phyloP scores from a whole-genome alignment of 2,888 invertebrate genomes.

The Ichneumoninae sp. region DNA sequence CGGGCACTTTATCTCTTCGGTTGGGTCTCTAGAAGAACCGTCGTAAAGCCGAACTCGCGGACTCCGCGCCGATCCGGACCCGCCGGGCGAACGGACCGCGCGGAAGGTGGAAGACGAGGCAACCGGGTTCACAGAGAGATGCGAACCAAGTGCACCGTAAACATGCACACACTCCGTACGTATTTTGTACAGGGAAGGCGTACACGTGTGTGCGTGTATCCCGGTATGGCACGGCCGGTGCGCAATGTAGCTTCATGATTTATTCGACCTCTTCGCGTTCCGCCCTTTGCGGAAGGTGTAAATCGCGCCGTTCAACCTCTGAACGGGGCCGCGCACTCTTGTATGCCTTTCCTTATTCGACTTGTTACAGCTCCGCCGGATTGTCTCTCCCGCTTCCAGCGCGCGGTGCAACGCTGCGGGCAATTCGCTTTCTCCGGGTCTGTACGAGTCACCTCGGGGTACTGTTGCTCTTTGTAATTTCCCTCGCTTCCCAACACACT shows the following conservation, averaged over 20 bases:
- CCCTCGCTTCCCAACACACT: slow-evolving; percentile 14
- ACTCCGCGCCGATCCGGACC: slow-evolving; percentile 20
- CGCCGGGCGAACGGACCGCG: slow-evolving; percentile 19
- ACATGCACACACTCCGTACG: neutral
- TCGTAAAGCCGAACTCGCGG: slow-evolving; percentile 55
- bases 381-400: neutral
- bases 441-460: slow-evolving; percentile 50
- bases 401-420: slow-evolving; percentile 11
- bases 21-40: slow-evolving; percentile 47
- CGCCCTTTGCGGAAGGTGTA: slow-evolving; percentile 73
- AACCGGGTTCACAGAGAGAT: slow-evolving; percentile 2
- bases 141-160: neutral
- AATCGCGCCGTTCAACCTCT: slow-evolving; percentile 69
- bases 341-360: slow-evolving; percentile 16
- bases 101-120: slow-evolving; percentile 16
- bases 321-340: slow-evolving; percentile 36
- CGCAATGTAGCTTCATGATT: slow-evolving; percentile 70
- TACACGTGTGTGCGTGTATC: neutral
- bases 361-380: slow-evolving; percentile 19
- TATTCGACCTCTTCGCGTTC: slow-evolving; percentile 70
- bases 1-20: slow-evolving; percentile 54
- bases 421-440: slow-evolving; percentile 41
- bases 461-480: slow-evolving; percentile 24
- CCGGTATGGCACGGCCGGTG: slow-evolving; percentile 28
- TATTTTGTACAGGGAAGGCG: neutral